Evolutionary conservation across 2,797 vertebrate species (phyloP).

Genomic region (Masticophis lateralis): DNA sequence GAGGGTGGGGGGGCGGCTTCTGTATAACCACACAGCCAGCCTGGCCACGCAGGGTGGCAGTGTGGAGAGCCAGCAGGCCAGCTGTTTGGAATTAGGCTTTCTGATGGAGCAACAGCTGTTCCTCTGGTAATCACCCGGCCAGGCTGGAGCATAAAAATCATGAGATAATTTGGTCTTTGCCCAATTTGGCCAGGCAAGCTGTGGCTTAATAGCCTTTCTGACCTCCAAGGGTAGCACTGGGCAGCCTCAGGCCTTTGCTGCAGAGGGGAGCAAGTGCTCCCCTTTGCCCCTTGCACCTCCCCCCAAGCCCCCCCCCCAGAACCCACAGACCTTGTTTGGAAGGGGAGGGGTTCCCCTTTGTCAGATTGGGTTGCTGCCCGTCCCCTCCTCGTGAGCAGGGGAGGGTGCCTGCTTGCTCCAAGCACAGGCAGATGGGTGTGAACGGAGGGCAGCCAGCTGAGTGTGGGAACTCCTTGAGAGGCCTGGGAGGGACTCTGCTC

Average conservation of each 20-base stretch:
- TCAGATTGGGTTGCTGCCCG: not conserved
- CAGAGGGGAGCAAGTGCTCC: not conserved
- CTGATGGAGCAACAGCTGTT: slow-evolving; percentile 77
- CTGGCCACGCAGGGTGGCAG: not conserved
- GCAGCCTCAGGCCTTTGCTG: not conserved
- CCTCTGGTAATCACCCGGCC: slow-evolving; percentile 70
- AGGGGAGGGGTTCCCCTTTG: not conserved
- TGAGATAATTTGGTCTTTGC: slow-evolving; percentile 69
- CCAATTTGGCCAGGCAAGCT: slow-evolving; percentile 73
- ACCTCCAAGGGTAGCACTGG: slow-evolving; percentile 57
- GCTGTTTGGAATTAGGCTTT: slow-evolving; percentile 76
- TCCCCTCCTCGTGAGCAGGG: not conserved
- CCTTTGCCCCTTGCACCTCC: not conserved
- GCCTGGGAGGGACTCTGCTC: not conserved
- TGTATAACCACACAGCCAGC: not conserved
- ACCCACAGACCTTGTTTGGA: not conserved
- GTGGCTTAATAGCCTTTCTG: slow-evolving; percentile 71
- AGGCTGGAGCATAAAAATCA: slow-evolving; percentile 76
- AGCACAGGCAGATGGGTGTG: not conserved
- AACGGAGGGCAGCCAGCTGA: rapidly evolving
- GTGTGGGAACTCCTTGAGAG: not conserved
- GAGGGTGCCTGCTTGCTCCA: not conserved
- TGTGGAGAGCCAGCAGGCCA: slow-evolving; percentile 74
- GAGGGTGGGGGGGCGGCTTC: not conserved
- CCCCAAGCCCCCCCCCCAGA: too few relatives aligned